phyloP scores from a whole-genome alignment of 2,888 invertebrate species.

The Muschampia staudingeri region DNA sequence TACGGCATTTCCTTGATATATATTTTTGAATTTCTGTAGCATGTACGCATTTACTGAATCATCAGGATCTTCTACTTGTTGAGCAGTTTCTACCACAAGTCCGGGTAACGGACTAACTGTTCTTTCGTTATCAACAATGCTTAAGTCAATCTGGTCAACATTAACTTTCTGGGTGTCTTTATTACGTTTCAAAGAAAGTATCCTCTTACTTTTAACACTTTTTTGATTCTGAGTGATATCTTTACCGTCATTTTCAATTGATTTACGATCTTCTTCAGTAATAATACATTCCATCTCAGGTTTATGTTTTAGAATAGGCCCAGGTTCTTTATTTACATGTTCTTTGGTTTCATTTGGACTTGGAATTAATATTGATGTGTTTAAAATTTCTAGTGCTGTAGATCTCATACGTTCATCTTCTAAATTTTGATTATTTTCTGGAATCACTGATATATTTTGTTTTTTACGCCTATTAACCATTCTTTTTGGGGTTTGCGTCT shows the following conservation, averaged over 20 bases:
- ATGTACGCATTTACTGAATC: conserved; percentile 74
- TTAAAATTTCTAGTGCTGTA: conserved; percentile 70
- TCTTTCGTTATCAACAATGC: conserved; percentile 70
- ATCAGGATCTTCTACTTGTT: conserved; percentile 64
- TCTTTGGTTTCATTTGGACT: conserved; percentile 37
- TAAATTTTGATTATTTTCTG: conserved; percentile 67
- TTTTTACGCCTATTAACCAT: conserved; percentile 51
- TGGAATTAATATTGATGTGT: conserved; percentile 76
- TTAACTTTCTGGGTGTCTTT: conserved; percentile 52
- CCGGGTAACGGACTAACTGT: conserved; percentile 82
- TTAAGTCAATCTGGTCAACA: conserved; percentile 57
- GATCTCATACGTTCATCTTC: conserved; percentile 82
- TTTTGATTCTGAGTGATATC: conserved; percentile 19
- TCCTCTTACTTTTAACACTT: conserved; percentile 56
- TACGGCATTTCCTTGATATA: conserved; percentile 72
- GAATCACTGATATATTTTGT: conserved; percentile 53
- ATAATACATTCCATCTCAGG: conserved; percentile 74
- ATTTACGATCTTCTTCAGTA: conserved; percentile 55
- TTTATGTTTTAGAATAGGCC: conserved; percentile 66
- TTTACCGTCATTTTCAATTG: conserved; percentile 40
- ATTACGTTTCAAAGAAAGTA: conserved; percentile 58
- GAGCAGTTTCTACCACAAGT: conserved; percentile 77
- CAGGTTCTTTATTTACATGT: conserved; percentile 64
- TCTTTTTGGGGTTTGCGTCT: not conserved
- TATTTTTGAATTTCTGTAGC: conserved; percentile 77